Evolutionary conservation across 1,140 invertebrate genomes (phyloP).

Genomic region (Zaprionus taronus): DNA sequence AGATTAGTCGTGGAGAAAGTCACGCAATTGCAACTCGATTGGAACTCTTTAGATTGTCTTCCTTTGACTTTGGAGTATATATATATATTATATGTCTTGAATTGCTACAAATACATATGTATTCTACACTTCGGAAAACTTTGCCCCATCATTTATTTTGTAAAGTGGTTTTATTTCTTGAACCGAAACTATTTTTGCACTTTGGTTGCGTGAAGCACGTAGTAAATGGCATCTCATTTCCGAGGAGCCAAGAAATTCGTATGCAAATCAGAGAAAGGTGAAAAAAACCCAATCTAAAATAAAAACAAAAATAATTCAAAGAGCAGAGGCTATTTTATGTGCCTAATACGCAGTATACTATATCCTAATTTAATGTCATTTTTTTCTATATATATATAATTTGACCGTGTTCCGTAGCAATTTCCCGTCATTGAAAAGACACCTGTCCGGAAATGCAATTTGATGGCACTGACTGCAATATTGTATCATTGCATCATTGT

Average conservation of each 20-base stretch:
- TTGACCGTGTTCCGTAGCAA: constrained; percentile 21
- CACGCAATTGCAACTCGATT: constrained; percentile 10
- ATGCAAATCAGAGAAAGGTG: constrained; percentile 33
- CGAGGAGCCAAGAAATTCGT: constrained; percentile 32
- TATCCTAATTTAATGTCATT: background rate
- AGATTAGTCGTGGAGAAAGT: constrained; percentile 29
- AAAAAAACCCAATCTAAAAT: background rate
- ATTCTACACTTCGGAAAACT: background rate
- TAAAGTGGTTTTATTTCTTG: constrained; percentile 15
- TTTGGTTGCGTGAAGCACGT: constrained; percentile 37
- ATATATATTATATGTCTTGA: constrained; percentile 22
- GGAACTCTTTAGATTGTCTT: constrained; percentile 18
- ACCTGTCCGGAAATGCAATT: constrained; percentile 37
- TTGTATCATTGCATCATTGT: constrained; percentile 36
- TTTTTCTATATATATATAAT: background rate
- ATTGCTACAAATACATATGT: constrained; percentile 7
- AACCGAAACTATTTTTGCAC: background rate
- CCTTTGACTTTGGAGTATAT: constrained; percentile 3
- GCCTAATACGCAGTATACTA: background rate
- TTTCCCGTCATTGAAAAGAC: constrained; percentile 42
- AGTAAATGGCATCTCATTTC: constrained; percentile 55
- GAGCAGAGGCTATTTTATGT: background rate
- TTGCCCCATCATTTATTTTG: constrained; percentile 5
- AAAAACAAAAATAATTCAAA: background rate
- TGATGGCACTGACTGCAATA: constrained; percentile 44